These are phyloP conservation scores for Lycocorax pyrrhopterus DNA, from an alignment of 2,113 vertebrate species.

Conservation along the genomic window DNA sequence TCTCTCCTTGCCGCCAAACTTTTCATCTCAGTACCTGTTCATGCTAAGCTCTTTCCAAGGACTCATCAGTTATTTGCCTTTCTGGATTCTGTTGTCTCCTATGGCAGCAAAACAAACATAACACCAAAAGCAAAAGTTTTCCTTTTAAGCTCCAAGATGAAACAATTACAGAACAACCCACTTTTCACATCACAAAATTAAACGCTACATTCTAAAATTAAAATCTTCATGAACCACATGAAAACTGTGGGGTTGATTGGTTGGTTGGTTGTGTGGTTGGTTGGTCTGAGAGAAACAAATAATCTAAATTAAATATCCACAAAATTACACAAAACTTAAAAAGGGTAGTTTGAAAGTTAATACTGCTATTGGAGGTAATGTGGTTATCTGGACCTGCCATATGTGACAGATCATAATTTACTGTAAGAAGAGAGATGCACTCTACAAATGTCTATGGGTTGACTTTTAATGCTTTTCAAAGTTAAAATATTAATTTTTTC, in stretches of 20 bases:
- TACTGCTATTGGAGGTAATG: not conserved
- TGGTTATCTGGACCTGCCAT: not conserved
- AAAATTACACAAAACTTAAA: not conserved
- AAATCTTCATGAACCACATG: not conserved
- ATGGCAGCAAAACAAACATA: not conserved
- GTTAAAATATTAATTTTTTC: not conserved
- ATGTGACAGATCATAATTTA: not conserved
- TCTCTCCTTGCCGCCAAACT: fast-evolving
- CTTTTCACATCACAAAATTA: not conserved
- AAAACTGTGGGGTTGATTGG: fast-evolving
- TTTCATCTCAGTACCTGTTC: not conserved
- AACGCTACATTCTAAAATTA: not conserved
- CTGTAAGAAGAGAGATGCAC: fast-evolving
- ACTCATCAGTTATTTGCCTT: not conserved
- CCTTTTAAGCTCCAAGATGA: not conserved
- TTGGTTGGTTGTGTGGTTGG: too few species aligned
- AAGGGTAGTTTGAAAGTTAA: not conserved
- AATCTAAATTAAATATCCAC: not conserved
- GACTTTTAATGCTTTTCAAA: not conserved
- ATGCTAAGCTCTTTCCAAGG: not conserved
- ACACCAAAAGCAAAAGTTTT: not conserved
- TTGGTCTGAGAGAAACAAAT: not conserved
- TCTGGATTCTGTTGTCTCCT: not conserved
- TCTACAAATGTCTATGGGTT: not conserved
- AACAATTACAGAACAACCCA: not conserved